These are phyloP conservation scores for Halictus rubicundus DNA, from an alignment of 1,140 invertebrate genomes.

Conservation along the genomic window DNA sequence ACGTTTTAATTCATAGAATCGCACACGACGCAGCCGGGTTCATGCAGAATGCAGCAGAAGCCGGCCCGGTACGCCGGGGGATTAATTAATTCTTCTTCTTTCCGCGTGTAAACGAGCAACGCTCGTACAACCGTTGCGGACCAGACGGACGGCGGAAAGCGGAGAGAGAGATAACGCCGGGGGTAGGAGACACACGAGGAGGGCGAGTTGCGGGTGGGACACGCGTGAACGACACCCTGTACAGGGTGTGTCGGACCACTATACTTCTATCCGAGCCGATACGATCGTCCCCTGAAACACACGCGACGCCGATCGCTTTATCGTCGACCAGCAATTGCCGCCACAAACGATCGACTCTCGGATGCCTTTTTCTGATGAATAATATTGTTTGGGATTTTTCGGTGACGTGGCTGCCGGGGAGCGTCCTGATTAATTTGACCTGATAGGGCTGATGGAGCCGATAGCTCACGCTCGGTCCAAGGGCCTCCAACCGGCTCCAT, in stretches of 20 bases:
- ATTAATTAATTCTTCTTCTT: constrained; percentile 13
- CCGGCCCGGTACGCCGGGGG: neutral
- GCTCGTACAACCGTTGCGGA: neutral
- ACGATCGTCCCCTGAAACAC: constrained; percentile 11
- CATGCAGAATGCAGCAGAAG: neutral
- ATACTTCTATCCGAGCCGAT: constrained; percentile 23
- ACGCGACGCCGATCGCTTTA: constrained; percentile 19
- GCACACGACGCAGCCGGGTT: neutral
- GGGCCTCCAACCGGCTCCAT: no score
- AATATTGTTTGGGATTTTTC: constrained; percentile 17
- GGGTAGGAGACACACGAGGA: neutral
- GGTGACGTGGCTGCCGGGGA: neutral
- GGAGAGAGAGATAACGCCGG: neutral
- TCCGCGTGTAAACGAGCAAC: neutral
- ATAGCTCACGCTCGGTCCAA: neutral
- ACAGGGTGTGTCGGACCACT: neutral
- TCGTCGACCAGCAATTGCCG: constrained; percentile 21
- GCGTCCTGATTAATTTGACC: constrained; percentile 11
- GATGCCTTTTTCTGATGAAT: constrained; percentile 12
- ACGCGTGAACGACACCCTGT: no score
- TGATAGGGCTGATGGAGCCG: neutral
- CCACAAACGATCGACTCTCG: neutral
- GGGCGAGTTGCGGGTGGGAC: neutral
- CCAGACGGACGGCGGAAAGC: no score
- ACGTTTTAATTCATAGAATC: neutral